Base-by-base conservation (phyloP, 2,797 vertebrate species). In the Menidia menidia region DNA sequence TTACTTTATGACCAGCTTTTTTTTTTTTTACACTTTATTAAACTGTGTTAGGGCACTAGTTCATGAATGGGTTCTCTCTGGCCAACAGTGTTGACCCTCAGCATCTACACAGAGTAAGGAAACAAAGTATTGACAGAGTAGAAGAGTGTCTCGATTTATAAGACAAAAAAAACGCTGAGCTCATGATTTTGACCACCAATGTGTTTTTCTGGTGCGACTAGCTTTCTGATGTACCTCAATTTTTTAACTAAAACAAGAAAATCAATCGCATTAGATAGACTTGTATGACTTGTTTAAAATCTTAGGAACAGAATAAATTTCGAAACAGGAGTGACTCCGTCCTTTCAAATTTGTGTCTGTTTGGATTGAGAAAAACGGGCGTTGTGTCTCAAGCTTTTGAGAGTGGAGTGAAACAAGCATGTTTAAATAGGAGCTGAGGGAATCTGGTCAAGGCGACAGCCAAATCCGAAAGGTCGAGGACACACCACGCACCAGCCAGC, bases 11-110 rank as follows among this genome's bases (percentile, higher is more conserved):
- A 78, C 81, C 81, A 85, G 52, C 54, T 64, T 84, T 68, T 82
- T 25, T 68, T 82, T 25, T 89, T 84, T 89, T 91, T 89, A 87
- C 82, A 87, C 82, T 86, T 70, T 84, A 86, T 92, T 83, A 84
- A 87, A 89, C 85, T 82, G 81, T 88, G 85, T 87, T 71, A 77
- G 82, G 60, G 75, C 75, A 74, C 71, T 68, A 87, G 84, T 83
- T 88, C 79, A 89, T 87, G 70, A 89, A 77, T 71, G 68, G 68
- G 50, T 87, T 81, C 63, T 75, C 81, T 84, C 76, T 41, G 15
- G 73, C 81, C 82, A 83, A 13, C 50, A 56, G 53, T 60, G 42
- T 58, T n/a, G 62, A 79, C 64, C 47, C 56, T 78, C 32, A 65
- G 66, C 32, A 43, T 59, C 82, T 47, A 62, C 62, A 71, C 18